These are phyloP conservation scores for Platysteira castanea DNA, from an alignment of 2,113 vertebrate species.

Conservation along the genomic window DNA sequence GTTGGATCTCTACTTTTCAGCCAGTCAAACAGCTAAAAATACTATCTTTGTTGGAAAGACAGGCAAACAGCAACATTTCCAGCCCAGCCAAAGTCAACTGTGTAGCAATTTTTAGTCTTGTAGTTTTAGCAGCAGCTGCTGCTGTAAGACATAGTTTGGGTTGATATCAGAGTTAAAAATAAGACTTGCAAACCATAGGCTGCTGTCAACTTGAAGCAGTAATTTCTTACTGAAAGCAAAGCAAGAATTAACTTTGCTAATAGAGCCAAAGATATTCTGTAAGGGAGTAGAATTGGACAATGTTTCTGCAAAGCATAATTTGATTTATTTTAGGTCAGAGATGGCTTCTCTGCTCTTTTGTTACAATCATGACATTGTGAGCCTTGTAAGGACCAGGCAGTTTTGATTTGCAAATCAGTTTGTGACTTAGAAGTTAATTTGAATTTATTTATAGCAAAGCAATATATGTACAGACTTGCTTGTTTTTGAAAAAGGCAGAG, in stretches of 20 bases:
- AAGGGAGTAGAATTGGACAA: neutral
- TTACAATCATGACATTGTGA: neutral
- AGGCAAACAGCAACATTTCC: constrained; percentile 24
- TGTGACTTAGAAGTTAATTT: constrained; percentile 21
- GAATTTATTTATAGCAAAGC: constrained; percentile 40
- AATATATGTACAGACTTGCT: constrained; percentile 42
- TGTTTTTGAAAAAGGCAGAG: constrained; percentile 16
- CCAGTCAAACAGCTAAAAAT: constrained; percentile 23
- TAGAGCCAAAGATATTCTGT: neutral
- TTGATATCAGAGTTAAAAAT: constrained; percentile 64
- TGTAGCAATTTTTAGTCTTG: constrained; percentile 58
- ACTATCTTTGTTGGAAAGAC: constrained; percentile 5
- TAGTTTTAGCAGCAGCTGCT: constrained; percentile 60
- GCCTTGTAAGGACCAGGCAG: neutral
- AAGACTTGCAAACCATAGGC: constrained; percentile 51
- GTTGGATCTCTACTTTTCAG: neutral
- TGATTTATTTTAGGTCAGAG: neutral
- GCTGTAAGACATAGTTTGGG: constrained; percentile 58
- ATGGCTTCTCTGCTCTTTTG: neutral
- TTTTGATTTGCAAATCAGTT: constrained; percentile 33
- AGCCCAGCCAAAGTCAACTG: constrained; percentile 44
- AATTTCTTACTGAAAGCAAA: constrained; percentile 30
- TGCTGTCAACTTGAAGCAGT: neutral
- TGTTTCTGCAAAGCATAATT: neutral
- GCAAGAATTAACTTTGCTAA: constrained; percentile 31